Evolutionary conservation across 2,888 invertebrate species (phyloP).

Genomic region (Malacosoma neustria): DNA sequence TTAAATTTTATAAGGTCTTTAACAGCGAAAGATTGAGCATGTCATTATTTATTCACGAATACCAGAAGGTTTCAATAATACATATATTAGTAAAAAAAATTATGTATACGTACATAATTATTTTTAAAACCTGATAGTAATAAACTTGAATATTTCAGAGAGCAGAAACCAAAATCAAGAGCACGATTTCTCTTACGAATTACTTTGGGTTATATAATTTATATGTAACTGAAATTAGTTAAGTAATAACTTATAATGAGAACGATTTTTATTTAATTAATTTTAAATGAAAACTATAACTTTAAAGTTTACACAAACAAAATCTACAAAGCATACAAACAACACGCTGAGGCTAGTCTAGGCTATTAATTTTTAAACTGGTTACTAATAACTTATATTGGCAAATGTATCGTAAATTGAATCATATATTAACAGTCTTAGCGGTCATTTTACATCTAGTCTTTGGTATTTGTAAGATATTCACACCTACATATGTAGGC

Average conservation of each 20-base stretch:
- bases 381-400: too few species aligned
- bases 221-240: conserved; percentile 7
- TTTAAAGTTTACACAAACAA: neutral
- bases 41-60: too few species aligned
- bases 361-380: too few species aligned
- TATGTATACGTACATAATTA: too few species aligned
- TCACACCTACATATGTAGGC: too few species aligned
- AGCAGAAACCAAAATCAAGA: neutral
- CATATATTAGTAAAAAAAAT: too few species aligned
- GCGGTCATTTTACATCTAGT: neutral
- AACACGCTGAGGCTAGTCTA: too few species aligned
- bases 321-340: too few species aligned
- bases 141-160: conserved; percentile 2
- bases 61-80: too few species aligned
- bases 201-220: neutral
- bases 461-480: conserved; percentile 6
- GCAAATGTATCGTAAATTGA: too few species aligned
- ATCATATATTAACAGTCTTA: conserved; percentile 2
- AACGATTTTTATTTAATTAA: neutral
- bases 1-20: too few species aligned
- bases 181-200: neutral
- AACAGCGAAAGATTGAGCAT: too few species aligned
- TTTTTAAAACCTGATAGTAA: neutral
- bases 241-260: neutral
- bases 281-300: neutral